These are phyloP conservation scores for Thripadectes ignobilis DNA, from an alignment of 2,797 vertebrate genomes.

Conservation along the genomic window DNA sequence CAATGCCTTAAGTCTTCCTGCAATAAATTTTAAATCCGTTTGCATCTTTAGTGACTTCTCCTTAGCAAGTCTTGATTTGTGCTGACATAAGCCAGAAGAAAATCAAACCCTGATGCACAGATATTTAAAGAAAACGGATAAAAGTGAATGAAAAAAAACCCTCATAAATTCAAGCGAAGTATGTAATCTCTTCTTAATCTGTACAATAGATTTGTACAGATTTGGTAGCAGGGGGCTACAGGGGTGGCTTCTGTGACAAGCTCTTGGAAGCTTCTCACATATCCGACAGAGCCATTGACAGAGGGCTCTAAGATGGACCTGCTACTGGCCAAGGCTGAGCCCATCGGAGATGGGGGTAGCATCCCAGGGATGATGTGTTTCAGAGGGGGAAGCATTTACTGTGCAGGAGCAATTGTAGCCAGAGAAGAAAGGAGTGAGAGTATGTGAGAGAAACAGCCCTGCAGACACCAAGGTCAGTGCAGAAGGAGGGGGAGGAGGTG, in stretches of 20 bases:
- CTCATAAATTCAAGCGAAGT: background rate
- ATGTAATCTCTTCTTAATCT: background rate
- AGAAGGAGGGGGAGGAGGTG: background rate
- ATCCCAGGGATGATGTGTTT: background rate
- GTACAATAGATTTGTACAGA: background rate
- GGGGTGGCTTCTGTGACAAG: background rate
- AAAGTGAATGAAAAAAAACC: background rate
- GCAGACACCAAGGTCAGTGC: background rate
- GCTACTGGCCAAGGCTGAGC: background rate
- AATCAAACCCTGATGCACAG: background rate
- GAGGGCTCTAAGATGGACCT: background rate
- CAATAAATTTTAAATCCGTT: background rate
- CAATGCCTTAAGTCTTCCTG: background rate
- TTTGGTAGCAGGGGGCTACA: background rate
- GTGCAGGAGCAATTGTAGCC: background rate
- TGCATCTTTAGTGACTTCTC: background rate
- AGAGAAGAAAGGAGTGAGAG: background rate
- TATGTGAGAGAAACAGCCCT: background rate
- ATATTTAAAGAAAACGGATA: background rate
- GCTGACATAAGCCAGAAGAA: background rate
- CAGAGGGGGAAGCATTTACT: background rate
- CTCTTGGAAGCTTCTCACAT: background rate
- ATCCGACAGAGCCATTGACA: background rate
- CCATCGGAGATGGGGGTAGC: rapidly evolving
- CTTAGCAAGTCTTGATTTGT: background rate